These are phyloP conservation scores for Drosophila atripex DNA, from an alignment of 2,888 invertebrate species.

Conservation along the genomic window DNA sequence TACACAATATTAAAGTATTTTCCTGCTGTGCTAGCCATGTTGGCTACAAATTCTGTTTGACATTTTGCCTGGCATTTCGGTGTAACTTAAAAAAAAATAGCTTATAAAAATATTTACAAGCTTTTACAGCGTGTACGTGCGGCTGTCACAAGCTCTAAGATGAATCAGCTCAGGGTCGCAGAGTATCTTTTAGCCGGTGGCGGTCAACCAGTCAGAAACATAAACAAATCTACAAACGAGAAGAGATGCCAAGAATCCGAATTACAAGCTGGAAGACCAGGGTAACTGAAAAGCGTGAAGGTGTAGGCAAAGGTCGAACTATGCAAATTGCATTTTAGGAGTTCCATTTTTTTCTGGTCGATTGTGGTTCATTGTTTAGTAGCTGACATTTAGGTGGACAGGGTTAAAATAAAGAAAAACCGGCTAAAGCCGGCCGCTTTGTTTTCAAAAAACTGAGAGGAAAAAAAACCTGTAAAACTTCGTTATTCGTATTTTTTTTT, in stretches of 20 bases:
- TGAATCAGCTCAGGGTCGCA: slow-evolving; percentile 68
- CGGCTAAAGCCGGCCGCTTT: slow-evolving; percentile 53
- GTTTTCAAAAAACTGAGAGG: slow-evolving; percentile 13
- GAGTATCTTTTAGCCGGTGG: slow-evolving; percentile 14
- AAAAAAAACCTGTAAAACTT: slow-evolving; percentile 48
- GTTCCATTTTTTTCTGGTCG: slow-evolving; percentile 17
- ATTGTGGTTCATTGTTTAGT: slow-evolving; percentile 36
- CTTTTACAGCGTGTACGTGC: slow-evolving; percentile 44
- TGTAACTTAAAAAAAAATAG: slow-evolving; percentile 12
- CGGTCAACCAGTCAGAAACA: slow-evolving; percentile 25
- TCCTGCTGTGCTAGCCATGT: slow-evolving; percentile 21
- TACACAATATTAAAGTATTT: slow-evolving; percentile 27
- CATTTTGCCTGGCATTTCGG: slow-evolving; percentile 41
- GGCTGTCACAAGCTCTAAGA: slow-evolving; percentile 56
- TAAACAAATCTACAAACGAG: slow-evolving; percentile 52
- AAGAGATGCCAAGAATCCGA: slow-evolving; percentile 50
- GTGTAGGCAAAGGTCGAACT: slow-evolving; percentile 59
- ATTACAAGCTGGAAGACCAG: slow-evolving; percentile 38
- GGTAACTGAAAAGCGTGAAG: slow-evolving; percentile 29
- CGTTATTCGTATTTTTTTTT: slow-evolving; percentile 23
- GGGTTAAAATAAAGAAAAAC: slow-evolving; percentile 49
- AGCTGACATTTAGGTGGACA: slow-evolving; percentile 49
- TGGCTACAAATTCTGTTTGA: slow-evolving; percentile 30
- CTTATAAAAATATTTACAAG: slow-evolving; percentile 45
- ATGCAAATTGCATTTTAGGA: slow-evolving; percentile 63